Evolutionary conservation across 2,888 invertebrate genomes (phyloP).

Genomic region (Drosophila dives): DNA sequence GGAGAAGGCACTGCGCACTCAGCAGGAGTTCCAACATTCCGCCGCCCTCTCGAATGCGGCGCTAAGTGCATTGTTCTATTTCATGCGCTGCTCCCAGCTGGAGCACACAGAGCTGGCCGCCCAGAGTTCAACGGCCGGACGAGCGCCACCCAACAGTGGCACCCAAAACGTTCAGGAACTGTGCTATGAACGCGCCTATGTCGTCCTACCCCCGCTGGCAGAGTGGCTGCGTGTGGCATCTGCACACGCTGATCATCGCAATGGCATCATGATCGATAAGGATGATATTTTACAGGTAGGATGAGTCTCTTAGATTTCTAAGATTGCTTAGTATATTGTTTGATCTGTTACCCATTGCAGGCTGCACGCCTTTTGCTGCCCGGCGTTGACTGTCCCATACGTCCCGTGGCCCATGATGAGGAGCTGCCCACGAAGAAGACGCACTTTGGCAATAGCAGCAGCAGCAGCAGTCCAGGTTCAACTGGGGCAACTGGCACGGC

Average conservation of each 20-base stretch:
- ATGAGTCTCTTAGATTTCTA: background rate
- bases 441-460: constrained; percentile 52
- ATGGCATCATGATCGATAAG: constrained; percentile 91
- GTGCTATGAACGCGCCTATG: constrained; percentile 94
- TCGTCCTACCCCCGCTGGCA: constrained; percentile 94
- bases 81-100: constrained; percentile 95
- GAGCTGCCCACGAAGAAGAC: constrained; percentile 85
- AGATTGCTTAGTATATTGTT: background rate
- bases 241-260: constrained; percentile 93
- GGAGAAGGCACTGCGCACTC: constrained; percentile 89
- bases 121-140: constrained; percentile 63
- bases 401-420: constrained; percentile 88
- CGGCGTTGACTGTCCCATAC: constrained; percentile 94
- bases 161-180: constrained; percentile 88
- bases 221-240: constrained; percentile 95
- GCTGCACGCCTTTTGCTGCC: constrained; percentile 93
- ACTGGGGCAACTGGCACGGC: constrained; percentile 58
- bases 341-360: constrained; percentile 6
- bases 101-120: constrained; percentile 88
- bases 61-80: constrained; percentile 93
- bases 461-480: constrained; percentile 14
- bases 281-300: constrained; percentile 93
- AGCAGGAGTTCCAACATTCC: constrained; percentile 85
- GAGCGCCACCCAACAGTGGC: constrained; percentile 64
- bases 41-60: constrained; percentile 88